phyloP scores from a whole-genome alignment of 2,888 invertebrate species.

The Automeris io region DNA sequence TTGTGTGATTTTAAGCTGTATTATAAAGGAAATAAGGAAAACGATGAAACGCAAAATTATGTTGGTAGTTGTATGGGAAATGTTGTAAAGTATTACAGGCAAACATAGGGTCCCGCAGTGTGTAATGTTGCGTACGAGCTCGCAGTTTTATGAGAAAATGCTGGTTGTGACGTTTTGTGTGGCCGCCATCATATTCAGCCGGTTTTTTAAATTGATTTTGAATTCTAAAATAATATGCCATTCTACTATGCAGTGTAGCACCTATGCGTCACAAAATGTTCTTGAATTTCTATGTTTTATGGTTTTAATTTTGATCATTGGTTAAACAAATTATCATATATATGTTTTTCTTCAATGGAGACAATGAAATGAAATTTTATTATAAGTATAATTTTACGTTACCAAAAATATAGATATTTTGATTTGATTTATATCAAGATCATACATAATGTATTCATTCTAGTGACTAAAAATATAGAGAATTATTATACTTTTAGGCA shows the following conservation, averaged over 20 bases:
- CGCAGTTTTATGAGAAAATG: conserved; percentile 46
- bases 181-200: conserved; percentile 20
- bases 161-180: conserved; percentile 36
- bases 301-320: too few relatives aligned
- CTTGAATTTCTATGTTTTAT: too few relatives aligned
- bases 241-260: conserved; percentile 13
- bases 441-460: too few relatives aligned
- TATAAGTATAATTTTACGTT: too few relatives aligned
- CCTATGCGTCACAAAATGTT: too few relatives aligned
- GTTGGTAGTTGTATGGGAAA: conserved; percentile 35
- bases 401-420: too few relatives aligned
- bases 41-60: conserved; percentile 22
- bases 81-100: conserved; percentile 52
- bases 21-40: conserved; percentile 23
- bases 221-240: conserved; percentile 8
- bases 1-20: conserved; percentile 38
- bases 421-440: too few relatives aligned
- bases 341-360: too few relatives aligned
- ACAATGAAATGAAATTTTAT: too few relatives aligned
- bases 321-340: too few relatives aligned
- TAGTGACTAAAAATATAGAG: too few relatives aligned
- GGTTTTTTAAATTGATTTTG: conserved; percentile 24
- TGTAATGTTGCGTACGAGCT: conserved; percentile 50
- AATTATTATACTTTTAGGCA: too few relatives aligned
- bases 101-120: conserved; percentile 51